Evolutionary conservation across 1,140 invertebrate genomes (phyloP), one percentile per base, ranked within the genome.

Genomic region (Hyphantria cunea): DNA sequence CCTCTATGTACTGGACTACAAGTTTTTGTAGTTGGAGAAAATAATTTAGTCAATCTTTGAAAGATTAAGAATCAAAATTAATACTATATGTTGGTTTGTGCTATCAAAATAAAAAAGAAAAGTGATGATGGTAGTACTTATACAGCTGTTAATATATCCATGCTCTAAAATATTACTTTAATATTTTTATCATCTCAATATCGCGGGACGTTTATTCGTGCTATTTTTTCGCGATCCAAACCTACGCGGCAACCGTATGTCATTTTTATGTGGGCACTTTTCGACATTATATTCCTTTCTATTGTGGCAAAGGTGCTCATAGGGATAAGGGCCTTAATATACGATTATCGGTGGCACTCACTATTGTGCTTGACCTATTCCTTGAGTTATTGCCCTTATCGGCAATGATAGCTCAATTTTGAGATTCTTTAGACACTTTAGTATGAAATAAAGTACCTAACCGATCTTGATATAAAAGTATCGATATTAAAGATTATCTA

Each of bases 241-340:
- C 58, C 52, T 44, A 59, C 65, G 64, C 54, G 51, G 64, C 64
- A 66, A 74, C 82, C 80, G 80, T 90, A 84, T 73, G 87, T 90
- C 85, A 90, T 88, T 88, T 90, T 90, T 90, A 90, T 90, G 83
- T 84, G 84, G 77, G 78, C 83, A 88, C 85, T 90, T 88, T 88
- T 87, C 78, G 80, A 78, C 83, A 76, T 85, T 88, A 88, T 90
- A 90, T 90, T 84, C 85, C 74, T 78, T 86, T 83, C 83, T 79
- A 90, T 90, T 90, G 86, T 88, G 77, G 82, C 73, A 76, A 78
- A 89, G 85, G 86, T 90, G 84, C 85, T 86, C 76, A 66, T 78
- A 80, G 83, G 86, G 86, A 90, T 90, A 88, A 90, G 84, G 84
- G 82, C 82, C 72, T 80, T 90, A 90, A 90, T 88, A 86, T 90